Evolutionary conservation across 2,888 invertebrate species (phyloP), one percentile per base, ranked within the genome.

Genomic region (Ceratothoa steindachneri): DNA sequence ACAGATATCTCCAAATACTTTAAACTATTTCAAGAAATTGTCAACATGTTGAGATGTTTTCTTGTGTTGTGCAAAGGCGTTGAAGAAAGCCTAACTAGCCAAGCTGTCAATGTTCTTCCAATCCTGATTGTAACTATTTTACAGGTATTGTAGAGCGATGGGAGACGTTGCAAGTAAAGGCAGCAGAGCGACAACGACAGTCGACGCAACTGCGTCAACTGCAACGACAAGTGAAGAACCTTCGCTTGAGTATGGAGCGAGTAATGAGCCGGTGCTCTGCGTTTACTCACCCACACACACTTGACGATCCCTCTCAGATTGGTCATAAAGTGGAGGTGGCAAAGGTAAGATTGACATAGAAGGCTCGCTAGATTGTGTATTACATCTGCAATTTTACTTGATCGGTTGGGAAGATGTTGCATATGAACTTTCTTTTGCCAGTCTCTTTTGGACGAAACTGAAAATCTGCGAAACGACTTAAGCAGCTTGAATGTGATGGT

Each of bases 401-500:
- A n/a, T n/a, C n/a, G n/a, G n/a, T n/a, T n/a, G n/a, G n/a, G n/a
- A n/a, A n/a, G n/a, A n/a, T n/a, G n/a, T n/a, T n/a, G n/a, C n/a
- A n/a, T n/a, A n/a, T n/a, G n/a, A n/a, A n/a, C n/a, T n/a, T n/a
- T 65, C n/a, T 28, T 65, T 65, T 65, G n/a, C 3, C 19, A 67
- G 68, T 15, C 19, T 19, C 27, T 27, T 28, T 5, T 51, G 24
- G n/a, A 68, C 28, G 68, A 68, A 31, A 31, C 24, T 30, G 41
- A 51, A 12, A 41, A 27, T 31, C 28, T 24, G 68, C 9, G 27
- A 2, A 31, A 30, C 1, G 22, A 52, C 68, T 4, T 31, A 5
- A 31, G 9, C 29, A 67, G 73, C 52, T 85, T 89, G 81, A 89
- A 89, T 83, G 87, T 89, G 82, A 88, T 83, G 84, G 87, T 81